Conservation (phyloP, 2,113 vertebrate species). For the Saccopteryx bilineata region DNA sequence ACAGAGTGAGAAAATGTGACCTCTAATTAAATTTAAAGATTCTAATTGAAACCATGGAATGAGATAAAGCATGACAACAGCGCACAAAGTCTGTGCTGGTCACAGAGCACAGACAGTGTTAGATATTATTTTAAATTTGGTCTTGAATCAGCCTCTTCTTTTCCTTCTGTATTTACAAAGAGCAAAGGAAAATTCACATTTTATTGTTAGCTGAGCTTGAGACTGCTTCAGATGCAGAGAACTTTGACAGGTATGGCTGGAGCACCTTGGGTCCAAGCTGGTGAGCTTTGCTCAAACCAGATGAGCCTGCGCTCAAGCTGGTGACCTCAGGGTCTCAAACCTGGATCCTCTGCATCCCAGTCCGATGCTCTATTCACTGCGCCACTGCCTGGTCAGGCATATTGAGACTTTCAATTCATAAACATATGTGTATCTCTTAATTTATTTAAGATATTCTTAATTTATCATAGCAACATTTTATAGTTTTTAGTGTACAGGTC, state of each 20-base stretch:
- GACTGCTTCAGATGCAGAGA: background rate
- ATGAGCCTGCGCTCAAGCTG: too few species aligned
- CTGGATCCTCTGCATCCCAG: too few species aligned
- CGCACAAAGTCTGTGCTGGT: background rate
- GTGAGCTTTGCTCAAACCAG: too few species aligned
- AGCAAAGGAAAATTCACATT: background rate
- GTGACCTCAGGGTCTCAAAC: too few species aligned
- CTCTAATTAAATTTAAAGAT: constrained; percentile 20
- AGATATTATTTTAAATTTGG: background rate
- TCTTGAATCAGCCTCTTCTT: background rate
- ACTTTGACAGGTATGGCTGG: background rate
- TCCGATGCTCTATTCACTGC: too few species aligned
- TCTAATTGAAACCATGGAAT: background rate
- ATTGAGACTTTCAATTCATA: constrained; percentile 12
- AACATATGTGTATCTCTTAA: background rate
- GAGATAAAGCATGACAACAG: background rate
- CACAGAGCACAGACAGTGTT: background rate
- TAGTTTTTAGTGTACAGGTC: background rate
- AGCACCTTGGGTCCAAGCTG: too few species aligned
- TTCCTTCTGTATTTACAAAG: constrained; percentile 39
- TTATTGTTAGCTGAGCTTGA: constrained; percentile 18
- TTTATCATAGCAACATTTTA: background rate
- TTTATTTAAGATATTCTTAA: constrained; percentile 22
- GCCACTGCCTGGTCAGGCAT: too few species aligned
- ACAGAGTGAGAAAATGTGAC: background rate